These are phyloP conservation scores for Gymnocheta viridis DNA, from an alignment of 2,888 invertebrate species.

Conservation along the genomic window DNA sequence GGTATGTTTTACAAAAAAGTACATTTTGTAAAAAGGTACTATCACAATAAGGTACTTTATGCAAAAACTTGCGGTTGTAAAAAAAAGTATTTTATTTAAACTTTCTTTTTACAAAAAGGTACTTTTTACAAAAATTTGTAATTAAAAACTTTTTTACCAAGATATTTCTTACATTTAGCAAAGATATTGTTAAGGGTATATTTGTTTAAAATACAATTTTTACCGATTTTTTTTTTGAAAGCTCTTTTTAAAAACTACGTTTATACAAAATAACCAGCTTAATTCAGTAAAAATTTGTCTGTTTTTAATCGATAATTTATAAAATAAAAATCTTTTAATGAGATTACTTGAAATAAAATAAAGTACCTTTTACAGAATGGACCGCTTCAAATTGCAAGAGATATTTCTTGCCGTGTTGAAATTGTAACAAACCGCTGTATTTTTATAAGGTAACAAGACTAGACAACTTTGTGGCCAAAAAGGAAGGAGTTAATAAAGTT, in stretches of 20 bases:
- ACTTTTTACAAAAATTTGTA: neutral
- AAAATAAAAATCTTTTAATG: no score
- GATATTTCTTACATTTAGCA: no score
- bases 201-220: no score
- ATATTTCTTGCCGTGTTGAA: constrained; percentile 29
- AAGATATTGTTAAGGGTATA: no score
- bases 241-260: no score
- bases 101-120: neutral
- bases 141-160: neutral
- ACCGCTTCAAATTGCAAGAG: neutral
- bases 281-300: no score
- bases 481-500: constrained; percentile 61
- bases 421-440: constrained; percentile 30
- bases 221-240: no score
- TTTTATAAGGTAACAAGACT: constrained; percentile 67
- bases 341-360: no score
- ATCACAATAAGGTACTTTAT: neutral
- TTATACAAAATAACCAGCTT: no score
- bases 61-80: no score
- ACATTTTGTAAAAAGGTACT: neutral
- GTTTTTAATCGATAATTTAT: no score
- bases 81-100: neutral
- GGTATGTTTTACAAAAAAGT: neutral
- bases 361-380: neutral
- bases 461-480: constrained; percentile 68